phyloP scores from a whole-genome alignment of 2,113 vertebrate species.

The Tragelaphus buxtoni region DNA sequence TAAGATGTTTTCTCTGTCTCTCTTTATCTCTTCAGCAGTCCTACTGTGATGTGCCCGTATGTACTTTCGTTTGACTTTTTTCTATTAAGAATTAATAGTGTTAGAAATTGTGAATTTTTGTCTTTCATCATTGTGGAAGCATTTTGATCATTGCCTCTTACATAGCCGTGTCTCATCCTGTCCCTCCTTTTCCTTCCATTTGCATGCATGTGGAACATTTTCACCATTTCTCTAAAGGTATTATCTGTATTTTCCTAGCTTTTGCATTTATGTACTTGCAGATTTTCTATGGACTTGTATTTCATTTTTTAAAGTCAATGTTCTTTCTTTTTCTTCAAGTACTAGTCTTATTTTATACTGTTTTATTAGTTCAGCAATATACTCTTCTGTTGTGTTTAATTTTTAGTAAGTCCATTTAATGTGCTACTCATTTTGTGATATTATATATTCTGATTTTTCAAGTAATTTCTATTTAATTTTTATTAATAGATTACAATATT shows the following conservation, averaged over 20 bases:
- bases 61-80: background rate
- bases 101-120: background rate
- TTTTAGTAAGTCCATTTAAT: background rate
- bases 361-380: background rate
- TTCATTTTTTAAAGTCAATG: background rate
- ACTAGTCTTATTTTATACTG: background rate
- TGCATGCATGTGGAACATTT: background rate
- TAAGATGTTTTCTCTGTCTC: background rate
- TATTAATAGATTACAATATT: background rate
- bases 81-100: background rate
- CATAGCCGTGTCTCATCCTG: background rate
- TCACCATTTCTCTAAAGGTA: background rate
- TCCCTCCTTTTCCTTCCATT: background rate
- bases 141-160: background rate
- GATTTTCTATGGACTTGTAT: background rate
- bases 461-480: background rate
- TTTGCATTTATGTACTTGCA: background rate
- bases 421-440: background rate
- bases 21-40: background rate
- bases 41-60: background rate
- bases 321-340: background rate
- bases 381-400: background rate
- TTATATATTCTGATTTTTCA: background rate
- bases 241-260: background rate
- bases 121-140: background rate